Percentiles rank a stretch among this genome's conserved stretches.
phyloP scores from a whole-genome alignment of 2,113 vertebrate genomes.

The Regulus satrapa region DNA sequence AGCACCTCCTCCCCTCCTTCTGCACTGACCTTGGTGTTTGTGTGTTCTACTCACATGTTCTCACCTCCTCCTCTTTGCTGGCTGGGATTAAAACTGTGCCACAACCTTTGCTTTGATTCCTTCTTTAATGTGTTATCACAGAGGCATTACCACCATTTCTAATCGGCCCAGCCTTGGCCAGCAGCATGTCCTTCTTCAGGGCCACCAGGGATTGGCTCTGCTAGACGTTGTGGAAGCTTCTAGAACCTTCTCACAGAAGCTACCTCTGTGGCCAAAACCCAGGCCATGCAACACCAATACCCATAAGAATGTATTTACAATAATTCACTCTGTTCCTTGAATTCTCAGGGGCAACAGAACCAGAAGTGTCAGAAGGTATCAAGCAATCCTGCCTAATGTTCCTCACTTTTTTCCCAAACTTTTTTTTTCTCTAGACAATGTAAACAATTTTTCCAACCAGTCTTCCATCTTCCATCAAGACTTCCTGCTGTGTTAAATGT shows the following conservation, averaged over 20 bases:
- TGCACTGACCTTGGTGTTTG: neutral
- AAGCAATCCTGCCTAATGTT: neutral
- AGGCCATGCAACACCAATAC: neutral
- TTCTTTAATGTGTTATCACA: neutral
- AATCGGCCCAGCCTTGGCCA: neutral
- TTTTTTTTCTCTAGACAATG: neutral
- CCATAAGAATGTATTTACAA: neutral
- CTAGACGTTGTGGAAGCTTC: neutral
- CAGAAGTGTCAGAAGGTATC: neutral
- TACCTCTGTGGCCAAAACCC: neutral
- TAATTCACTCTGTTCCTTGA: neutral
- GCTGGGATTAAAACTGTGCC: rapidly evolving
- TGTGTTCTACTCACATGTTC: neutral
- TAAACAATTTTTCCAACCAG: neutral
- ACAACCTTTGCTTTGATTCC: neutral
- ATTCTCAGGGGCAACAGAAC: neutral
- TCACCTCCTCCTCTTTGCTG: neutral
- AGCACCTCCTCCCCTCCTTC: neutral
- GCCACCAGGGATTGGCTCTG: neutral
- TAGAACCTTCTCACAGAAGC: neutral
- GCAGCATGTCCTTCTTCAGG: rapidly evolving
- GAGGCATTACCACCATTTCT: rapidly evolving
- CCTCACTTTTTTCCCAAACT: neutral
- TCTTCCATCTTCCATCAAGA: neutral
- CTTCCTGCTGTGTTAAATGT: neutral